Evolutionary conservation across 2,888 invertebrate species (phyloP).

Genomic region (Aproaerema taeniolella): DNA sequence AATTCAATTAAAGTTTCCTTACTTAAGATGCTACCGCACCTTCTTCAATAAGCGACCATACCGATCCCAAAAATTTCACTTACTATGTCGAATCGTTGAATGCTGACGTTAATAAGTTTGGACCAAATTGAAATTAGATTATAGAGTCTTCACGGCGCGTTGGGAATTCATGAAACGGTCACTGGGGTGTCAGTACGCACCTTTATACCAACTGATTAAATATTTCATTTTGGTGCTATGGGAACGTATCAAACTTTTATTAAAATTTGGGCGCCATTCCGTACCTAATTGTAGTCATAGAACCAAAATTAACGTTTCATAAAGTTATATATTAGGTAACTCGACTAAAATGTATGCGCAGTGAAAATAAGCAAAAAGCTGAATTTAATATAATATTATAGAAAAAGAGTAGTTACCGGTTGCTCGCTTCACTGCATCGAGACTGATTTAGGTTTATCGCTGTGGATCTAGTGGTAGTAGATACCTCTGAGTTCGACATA

Average conservation of each 20-base stretch:
- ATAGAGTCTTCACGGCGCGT: constrained; percentile 59
- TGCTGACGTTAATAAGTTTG: constrained; percentile 54
- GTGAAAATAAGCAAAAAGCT: constrained; percentile 48
- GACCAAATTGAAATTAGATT: constrained; percentile 72
- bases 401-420: constrained; percentile 34
- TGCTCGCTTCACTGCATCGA: constrained; percentile 50
- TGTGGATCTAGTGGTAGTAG: too few relatives aligned
- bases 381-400: constrained; percentile 47
- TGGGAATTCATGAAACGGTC: constrained; percentile 64
- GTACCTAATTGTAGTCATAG: constrained; percentile 13
- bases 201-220: constrained; percentile 59
- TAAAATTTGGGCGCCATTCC: constrained; percentile 30
- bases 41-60: constrained; percentile 54
- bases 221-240: constrained; percentile 56
- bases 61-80: constrained; percentile 53
- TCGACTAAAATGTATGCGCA: neutral
- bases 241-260: constrained; percentile 38
- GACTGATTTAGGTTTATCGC: constrained; percentile 46
- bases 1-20: constrained; percentile 67
- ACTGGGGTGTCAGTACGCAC: constrained; percentile 60
- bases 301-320: neutral
- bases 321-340: too few relatives aligned
- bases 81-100: constrained; percentile 56
- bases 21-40: constrained; percentile 55
- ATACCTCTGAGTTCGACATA: too few relatives aligned